phyloP scores from a whole-genome alignment of 2,888 invertebrate genomes.

The Phortica okadai region DNA sequence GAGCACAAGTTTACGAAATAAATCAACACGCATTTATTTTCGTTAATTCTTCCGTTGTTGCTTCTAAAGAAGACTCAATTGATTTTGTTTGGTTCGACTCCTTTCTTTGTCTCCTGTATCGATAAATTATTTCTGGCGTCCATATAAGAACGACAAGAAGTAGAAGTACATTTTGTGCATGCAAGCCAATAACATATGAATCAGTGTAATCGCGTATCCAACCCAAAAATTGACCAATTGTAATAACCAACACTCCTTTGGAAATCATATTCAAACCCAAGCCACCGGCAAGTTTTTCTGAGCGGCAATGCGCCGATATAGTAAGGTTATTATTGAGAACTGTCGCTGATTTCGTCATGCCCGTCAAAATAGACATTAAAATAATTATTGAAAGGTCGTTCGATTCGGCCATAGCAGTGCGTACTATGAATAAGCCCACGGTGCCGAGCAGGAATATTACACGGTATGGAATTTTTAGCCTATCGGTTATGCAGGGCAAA shows the following conservation, averaged over 20 bases:
- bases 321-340: slow-evolving; percentile 85
- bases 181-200: slow-evolving; percentile 81
- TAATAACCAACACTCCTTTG: slow-evolving; percentile 83
- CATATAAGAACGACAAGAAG: slow-evolving; percentile 79
- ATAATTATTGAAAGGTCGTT: slow-evolving; percentile 78
- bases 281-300: slow-evolving; percentile 81
- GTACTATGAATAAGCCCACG: slow-evolving; percentile 78
- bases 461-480: slow-evolving; percentile 80
- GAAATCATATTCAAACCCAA: slow-evolving; percentile 85
- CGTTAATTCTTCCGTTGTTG: slow-evolving; percentile 45
- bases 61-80: slow-evolving; percentile 54
- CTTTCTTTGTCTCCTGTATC: slow-evolving; percentile 71
- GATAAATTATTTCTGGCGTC: slow-evolving; percentile 79
- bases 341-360: slow-evolving; percentile 84
- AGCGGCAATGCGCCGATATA: slow-evolving; percentile 81
- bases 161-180: slow-evolving; percentile 80
- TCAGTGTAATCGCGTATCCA: slow-evolving; percentile 82
- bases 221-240: slow-evolving; percentile 81
- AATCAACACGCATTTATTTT: slow-evolving; percentile 41
- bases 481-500: slow-evolving; percentile 81
- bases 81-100: slow-evolving; percentile 51
- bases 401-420: slow-evolving; percentile 81
- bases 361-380: slow-evolving; percentile 80
- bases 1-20: not conserved
- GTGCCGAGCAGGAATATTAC: slow-evolving; percentile 81